A percentile compares a stretch with the other conserved stretches of the same genome.
Evolutionary conservation across 2,888 invertebrate genomes (phyloP).

Genomic region (Eupithecia exiguata): DNA sequence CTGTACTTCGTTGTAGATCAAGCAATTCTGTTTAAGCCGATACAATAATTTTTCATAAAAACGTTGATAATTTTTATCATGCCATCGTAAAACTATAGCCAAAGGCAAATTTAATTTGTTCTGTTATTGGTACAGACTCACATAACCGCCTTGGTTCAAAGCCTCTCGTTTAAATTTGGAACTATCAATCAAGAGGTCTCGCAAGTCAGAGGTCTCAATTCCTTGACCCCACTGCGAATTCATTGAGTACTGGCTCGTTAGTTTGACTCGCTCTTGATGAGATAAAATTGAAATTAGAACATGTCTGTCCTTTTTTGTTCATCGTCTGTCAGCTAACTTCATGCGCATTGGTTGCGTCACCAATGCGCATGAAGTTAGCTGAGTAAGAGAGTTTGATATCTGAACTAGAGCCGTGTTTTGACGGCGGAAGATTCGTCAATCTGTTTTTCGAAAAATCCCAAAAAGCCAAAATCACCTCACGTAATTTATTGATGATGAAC

Average conservation of each 20-base stretch:
- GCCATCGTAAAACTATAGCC: neutral
- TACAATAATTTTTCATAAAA: neutral
- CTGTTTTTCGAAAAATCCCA: no score
- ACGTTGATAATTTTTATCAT: neutral
- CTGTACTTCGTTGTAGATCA: neutral
- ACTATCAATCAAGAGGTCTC: conserved; percentile 25
- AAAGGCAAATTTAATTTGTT: neutral
- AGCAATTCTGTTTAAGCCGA: neutral
- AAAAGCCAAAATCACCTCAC: no score
- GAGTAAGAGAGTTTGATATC: neutral
- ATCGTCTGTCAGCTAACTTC: no score
- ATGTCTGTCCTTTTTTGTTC: conserved; percentile 5
- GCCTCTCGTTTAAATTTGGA: conserved; percentile 23
- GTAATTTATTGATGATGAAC: no score
- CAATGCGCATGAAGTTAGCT: neutral
- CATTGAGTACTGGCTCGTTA: conserved; percentile 12
- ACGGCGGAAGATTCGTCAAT: no score
- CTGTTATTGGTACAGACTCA: neutral
- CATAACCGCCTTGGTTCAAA: neutral
- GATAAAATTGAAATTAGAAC: conserved; percentile 24
- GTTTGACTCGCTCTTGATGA: conserved; percentile 12
- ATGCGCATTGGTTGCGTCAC: no score
- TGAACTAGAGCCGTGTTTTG: neutral
- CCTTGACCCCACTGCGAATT: conserved; percentile 33
- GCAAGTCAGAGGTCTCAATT: conserved; percentile 11